Percentiles rank a stretch among this genome's conserved stretches.
Conservation (phyloP, 2,797 vertebrate species). For the Chromis chromis region DNA sequence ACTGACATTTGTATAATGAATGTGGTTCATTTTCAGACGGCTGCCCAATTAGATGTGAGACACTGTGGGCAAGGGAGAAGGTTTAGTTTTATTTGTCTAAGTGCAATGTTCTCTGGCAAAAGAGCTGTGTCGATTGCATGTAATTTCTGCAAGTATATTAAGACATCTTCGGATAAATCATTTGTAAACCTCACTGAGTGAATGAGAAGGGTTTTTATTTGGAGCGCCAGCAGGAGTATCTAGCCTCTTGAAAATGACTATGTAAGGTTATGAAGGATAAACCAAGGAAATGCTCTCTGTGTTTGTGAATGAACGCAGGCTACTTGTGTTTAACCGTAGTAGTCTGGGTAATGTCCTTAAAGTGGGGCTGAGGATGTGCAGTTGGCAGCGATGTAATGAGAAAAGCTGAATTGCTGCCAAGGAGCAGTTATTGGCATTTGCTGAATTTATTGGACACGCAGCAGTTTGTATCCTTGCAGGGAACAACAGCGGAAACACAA, state of each 20-base stretch:
- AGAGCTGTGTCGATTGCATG: conserved; percentile 15
- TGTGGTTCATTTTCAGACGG: conserved; percentile 62
- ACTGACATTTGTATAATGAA: conserved; percentile 77
- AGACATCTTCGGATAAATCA: not conserved
- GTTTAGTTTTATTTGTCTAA: conserved; percentile 38
- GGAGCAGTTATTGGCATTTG: conserved; percentile 17
- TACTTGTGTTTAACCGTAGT: conserved; percentile 26
- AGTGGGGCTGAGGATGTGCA: not conserved
- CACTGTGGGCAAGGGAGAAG: conserved; percentile 30
- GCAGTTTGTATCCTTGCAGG: conserved; percentile 12
- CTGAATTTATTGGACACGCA: conserved; percentile 14
- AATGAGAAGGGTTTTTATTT: too few species aligned
- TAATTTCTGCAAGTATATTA: conserved; percentile 8
- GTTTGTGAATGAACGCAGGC: conserved; percentile 12
- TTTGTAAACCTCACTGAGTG: not conserved
- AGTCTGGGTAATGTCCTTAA: conserved; percentile 13
- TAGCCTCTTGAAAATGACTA: not conserved
- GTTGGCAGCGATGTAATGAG: conserved; percentile 4
- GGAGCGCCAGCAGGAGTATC: not conserved
- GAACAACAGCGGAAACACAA: conserved; percentile 20
- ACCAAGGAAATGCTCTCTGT: not conserved
- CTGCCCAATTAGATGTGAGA: conserved; percentile 63
- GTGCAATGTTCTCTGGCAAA: conserved; percentile 15
- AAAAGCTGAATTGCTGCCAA: conserved; percentile 2
- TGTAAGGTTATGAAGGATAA: not conserved